Evolutionary conservation across 2,888 invertebrate genomes (phyloP).

Genomic region (Napeogenes sylphis): DNA sequence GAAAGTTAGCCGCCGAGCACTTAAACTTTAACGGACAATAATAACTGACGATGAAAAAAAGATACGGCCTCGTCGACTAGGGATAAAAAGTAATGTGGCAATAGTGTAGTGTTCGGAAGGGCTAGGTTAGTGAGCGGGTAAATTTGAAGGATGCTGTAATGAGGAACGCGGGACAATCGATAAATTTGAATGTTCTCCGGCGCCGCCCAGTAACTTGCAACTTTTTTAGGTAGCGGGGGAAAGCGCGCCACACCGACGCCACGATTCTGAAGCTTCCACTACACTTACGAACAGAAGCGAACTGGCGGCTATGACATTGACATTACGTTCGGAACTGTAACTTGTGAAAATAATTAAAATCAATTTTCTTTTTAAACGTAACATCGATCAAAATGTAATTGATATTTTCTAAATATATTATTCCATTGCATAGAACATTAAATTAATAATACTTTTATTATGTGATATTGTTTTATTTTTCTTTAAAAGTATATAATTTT

Average conservation of each 20-base stretch:
- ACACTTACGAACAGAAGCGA: conserved; percentile 16
- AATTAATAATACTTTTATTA: too few relatives aligned
- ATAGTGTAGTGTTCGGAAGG: conserved; percentile 61
- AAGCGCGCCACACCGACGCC: conserved; percentile 68
- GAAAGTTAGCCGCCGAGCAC: conserved; percentile 75
- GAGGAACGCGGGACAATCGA: conserved; percentile 74
- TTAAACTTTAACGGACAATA: conserved; percentile 78
- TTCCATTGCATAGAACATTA: too few relatives aligned
- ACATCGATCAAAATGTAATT: too few relatives aligned
- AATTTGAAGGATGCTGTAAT: conserved; percentile 76
- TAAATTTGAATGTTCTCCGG: conserved; percentile 77
- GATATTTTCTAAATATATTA: too few relatives aligned
- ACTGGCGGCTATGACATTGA: conserved; percentile 3
- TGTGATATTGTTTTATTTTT: too few relatives aligned
- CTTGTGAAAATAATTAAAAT: too few relatives aligned
- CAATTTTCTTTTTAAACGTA: too few relatives aligned
- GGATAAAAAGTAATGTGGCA: conserved; percentile 73
- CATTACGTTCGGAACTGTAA: not conserved
- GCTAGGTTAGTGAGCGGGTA: conserved; percentile 71
- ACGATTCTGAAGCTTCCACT: conserved; percentile 35
- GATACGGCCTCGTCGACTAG: conserved; percentile 53
- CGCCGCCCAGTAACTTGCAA: conserved; percentile 75
- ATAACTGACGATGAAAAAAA: conserved; percentile 73
- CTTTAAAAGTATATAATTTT: too few relatives aligned
- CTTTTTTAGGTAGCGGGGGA: conserved; percentile 72